A percentile compares a stretch with the other conserved stretches of the same genome.
phyloP scores from a whole-genome alignment of 2,888 invertebrate species.

The Watsonalla cultraria region DNA sequence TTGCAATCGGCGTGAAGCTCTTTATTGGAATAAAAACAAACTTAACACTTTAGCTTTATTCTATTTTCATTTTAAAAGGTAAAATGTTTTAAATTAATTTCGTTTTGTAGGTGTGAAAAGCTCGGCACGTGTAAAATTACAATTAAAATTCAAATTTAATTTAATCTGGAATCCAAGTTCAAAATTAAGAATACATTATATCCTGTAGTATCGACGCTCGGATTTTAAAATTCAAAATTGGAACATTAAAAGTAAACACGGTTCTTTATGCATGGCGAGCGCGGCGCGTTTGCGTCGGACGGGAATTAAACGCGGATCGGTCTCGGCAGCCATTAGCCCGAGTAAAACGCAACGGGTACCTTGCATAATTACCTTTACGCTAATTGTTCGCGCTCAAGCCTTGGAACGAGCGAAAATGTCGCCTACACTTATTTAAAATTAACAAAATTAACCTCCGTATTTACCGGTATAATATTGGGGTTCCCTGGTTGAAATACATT shows the following conservation, averaged over 20 bases:
- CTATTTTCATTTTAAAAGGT: too few relatives aligned
- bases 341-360: conserved; percentile 46
- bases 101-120: too few relatives aligned
- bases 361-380: conserved; percentile 56
- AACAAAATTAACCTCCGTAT: not conserved
- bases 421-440: conserved; percentile 6
- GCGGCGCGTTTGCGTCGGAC: conserved; percentile 29
- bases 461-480: too few relatives aligned
- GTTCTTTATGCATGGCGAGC: conserved; percentile 9
- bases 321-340: conserved; percentile 44
- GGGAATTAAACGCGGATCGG: conserved; percentile 51
- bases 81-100: too few relatives aligned
- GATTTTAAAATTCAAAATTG: not conserved
- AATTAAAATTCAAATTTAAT: too few relatives aligned
- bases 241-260: conserved; percentile 22
- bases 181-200: not conserved
- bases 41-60: not conserved
- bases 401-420: conserved; percentile 30
- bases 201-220: not conserved
- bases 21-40: conserved; percentile 24
- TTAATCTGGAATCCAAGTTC: not conserved
- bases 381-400: conserved; percentile 52
- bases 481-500: too few relatives aligned
- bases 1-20: conserved; percentile 34
- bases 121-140: too few relatives aligned